These are phyloP conservation scores for Pogonocichla stellata DNA, from an alignment of 2,113 vertebrate species.

Conservation along the genomic window DNA sequence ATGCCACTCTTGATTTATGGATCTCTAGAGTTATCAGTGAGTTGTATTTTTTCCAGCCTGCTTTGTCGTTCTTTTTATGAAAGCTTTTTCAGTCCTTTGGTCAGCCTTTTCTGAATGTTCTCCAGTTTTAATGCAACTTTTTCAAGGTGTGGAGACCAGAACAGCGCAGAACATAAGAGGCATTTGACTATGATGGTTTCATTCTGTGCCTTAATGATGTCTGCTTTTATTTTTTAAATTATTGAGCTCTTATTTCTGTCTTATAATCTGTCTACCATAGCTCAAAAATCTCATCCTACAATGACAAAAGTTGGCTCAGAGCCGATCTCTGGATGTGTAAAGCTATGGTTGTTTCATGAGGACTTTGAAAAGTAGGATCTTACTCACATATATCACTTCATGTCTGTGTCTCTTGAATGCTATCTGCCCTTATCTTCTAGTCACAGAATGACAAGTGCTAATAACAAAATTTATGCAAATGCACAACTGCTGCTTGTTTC, in stretches of 20 bases:
- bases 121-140: background rate
- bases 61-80: background rate
- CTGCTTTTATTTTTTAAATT: background rate
- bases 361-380: slow-evolving; percentile 30
- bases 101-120: background rate
- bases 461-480: slow-evolving; percentile 49
- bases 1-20: background rate
- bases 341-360: background rate
- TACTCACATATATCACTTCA: background rate
- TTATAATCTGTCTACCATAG: background rate
- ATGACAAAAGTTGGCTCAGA: slow-evolving; percentile 20
- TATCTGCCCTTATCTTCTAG: slow-evolving; percentile 29
- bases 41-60: background rate
- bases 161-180: background rate
- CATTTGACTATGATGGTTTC: background rate
- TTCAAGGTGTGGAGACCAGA: background rate
- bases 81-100: background rate
- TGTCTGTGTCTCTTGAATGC: background rate
- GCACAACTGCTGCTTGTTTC: slow-evolving; percentile 27
- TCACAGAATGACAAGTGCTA: slow-evolving; percentile 55
- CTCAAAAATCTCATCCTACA: background rate
- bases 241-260: background rate
- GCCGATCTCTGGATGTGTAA: background rate
- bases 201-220: background rate
- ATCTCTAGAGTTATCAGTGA: background rate